Conservation (phyloP, 2,797 vertebrate genomes). For the Geotrypetes seraphini region DNA sequence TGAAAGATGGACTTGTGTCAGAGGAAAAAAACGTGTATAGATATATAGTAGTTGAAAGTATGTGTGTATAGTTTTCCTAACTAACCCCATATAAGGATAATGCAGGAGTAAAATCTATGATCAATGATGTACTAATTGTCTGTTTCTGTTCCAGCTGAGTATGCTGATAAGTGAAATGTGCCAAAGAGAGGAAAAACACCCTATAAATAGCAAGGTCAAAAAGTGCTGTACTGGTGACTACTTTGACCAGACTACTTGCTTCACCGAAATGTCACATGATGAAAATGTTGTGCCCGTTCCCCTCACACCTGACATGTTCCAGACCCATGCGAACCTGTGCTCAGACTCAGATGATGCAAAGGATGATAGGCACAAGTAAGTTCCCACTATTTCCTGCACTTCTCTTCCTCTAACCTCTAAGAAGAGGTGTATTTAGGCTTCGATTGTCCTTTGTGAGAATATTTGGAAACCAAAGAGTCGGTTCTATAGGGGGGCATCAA, state of each 20-base stretch:
- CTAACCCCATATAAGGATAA: no score
- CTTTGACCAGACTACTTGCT: slow-evolving; percentile 13
- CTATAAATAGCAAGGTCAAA: slow-evolving; percentile 19
- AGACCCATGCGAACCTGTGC: slow-evolving; percentile 24
- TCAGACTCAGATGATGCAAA: neutral
- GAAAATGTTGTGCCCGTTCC: slow-evolving; percentile 2
- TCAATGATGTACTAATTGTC: no score
- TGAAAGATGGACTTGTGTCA: no score
- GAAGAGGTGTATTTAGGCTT: no score
- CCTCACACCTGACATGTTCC: slow-evolving; percentile 8
- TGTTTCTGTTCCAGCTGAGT: slow-evolving; percentile 18
- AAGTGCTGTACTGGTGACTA: slow-evolving; percentile 32
- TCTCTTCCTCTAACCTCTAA: no score
- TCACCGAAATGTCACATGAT: slow-evolving; percentile 18
- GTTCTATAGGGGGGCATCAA: no score
- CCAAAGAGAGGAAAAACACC: slow-evolving; percentile 5
- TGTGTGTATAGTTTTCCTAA: neutral
- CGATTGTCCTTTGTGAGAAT: no score
- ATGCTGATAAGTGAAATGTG: slow-evolving; percentile 33
- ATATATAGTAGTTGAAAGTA: no score
- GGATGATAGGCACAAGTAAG: slow-evolving; percentile 35
- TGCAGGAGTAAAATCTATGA: no score
- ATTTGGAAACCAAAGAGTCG: no score
- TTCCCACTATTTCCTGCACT: rapidly evolving
- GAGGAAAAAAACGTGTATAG: no score